Evolutionary conservation across 2,888 invertebrate genomes (phyloP), one percentile per base, ranked within the genome.

Genomic region (Pristionchus arcanus): DNA sequence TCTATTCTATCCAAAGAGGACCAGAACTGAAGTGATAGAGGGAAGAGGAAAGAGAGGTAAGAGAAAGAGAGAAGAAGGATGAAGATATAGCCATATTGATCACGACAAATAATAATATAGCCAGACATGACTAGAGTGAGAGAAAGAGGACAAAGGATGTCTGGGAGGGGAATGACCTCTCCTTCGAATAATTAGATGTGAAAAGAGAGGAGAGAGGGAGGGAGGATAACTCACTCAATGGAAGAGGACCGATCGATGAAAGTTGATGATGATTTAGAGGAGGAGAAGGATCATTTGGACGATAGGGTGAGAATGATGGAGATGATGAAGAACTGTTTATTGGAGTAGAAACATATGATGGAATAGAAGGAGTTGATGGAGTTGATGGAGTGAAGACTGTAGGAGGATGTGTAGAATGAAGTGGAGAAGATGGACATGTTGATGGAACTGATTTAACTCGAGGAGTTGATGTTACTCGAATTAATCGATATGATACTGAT

Each of bases 221-320:
- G 15, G 71, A 86, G 25, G n/a, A n/a, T 63, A 11, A 63, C n/a
- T 63, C 25, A 63, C 63, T 21, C n/a, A n/a, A 63, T 16, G 63
- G n/a, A 59, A 88, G 74, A 53, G 53, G 74, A 49, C 15, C 74
- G 74, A 49, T 74, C 37, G 71, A 74, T 9, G 74, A 84, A 63
- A n/a, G 28, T 31, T 37, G 63, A 85, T 49, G 42, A 49, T 49
- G 11, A 49, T 49, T 49, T n/a, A 83, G 59, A 55, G 63, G 55
- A 34, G 34, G 59, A 37, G 59, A 55, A 81, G 81, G 59, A 59
- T 21, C 37, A 42, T 28, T 53, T 31, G 83, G n/a, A 66, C 25
- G 63, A 37, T 28, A 89, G 59, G 42, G 55, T 25, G 55, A 63
- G 53, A 89, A 31, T 28, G 53, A 77, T 63, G 63, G n/a, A 63